Percentiles rank a stretch among this genome's conserved stretches.
Evolutionary conservation across 2,888 invertebrate species (phyloP).

Genomic region (Graphium colonna): DNA sequence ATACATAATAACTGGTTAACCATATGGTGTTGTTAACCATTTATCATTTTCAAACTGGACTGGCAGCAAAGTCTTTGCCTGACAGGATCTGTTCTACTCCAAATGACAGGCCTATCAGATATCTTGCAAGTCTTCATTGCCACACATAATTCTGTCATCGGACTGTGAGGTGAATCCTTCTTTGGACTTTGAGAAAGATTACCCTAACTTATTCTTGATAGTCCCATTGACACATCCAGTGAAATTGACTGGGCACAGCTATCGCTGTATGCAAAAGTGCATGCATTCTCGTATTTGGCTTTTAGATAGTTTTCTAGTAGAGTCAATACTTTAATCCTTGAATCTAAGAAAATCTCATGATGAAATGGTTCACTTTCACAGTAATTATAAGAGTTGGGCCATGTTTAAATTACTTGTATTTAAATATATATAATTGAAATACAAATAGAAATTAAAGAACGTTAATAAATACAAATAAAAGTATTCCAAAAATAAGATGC

Average conservation of each 20-base stretch:
- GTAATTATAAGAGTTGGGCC: no score
- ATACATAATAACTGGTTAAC: constrained; percentile 67
- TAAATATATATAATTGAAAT: no score
- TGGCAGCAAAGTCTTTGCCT: constrained; percentile 58
- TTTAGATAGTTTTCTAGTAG: constrained; percentile 88
- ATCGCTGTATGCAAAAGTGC: constrained; percentile 58
- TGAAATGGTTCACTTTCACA: no score
- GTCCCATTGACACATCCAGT: constrained; percentile 49
- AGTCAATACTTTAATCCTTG: constrained; percentile 87
- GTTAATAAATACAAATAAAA: no score
- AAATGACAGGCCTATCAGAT: constrained; percentile 53
- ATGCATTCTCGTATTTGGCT: constrained; percentile 70
- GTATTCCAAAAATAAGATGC: no score
- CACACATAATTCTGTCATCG: constrained; percentile 80
- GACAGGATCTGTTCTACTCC: constrained; percentile 58
- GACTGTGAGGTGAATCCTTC: constrained; percentile 59
- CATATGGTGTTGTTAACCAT: constrained; percentile 54
- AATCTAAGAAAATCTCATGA: no score
- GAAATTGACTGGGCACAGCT: constrained; percentile 49
- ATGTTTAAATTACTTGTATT: no score
- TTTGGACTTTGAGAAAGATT: constrained; percentile 42
- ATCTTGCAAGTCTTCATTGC: constrained; percentile 79
- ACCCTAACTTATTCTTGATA: constrained; percentile 53
- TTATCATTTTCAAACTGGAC: constrained; percentile 41
- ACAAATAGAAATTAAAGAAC: no score